A percentile compares a stretch with the other conserved stretches of the same genome.
These are phyloP conservation scores for Serranus cabrilla DNA, from an alignment of 2,797 vertebrate genomes.

Conservation along the genomic window DNA sequence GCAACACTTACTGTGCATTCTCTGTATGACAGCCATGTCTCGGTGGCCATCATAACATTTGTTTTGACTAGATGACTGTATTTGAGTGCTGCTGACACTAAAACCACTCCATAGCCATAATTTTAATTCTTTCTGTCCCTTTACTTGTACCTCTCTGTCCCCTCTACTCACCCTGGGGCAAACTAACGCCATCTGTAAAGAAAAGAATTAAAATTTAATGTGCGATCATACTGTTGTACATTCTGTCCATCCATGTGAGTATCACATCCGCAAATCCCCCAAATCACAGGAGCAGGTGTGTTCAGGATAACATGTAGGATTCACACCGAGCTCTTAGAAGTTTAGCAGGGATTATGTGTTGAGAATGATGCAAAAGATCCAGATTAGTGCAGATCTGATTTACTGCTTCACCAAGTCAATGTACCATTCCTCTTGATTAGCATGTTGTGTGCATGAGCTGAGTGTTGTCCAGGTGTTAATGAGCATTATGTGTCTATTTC, in stretches of 20 bases:
- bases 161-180: slow-evolving; percentile 43
- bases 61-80: slow-evolving; percentile 70
- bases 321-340: not conserved
- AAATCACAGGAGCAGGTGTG: slow-evolving; percentile 37
- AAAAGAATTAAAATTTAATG: slow-evolving; percentile 78
- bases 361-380: slow-evolving; percentile 29
- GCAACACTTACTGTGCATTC: slow-evolving; percentile 56
- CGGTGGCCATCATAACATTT: slow-evolving; percentile 70
- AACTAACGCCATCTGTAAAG: slow-evolving; percentile 49
- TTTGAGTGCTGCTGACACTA: slow-evolving; percentile 66
- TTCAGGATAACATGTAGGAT: slow-evolving; percentile 13
- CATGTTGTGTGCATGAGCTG: slow-evolving; percentile 68
- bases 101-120: slow-evolving; percentile 71
- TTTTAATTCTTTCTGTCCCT: slow-evolving; percentile 77
- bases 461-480: slow-evolving; percentile 55
- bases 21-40: slow-evolving; percentile 64
- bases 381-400: slow-evolving; percentile 50
- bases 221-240: slow-evolving; percentile 73
- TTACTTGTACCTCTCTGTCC: slow-evolving; percentile 63
- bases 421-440: slow-evolving; percentile 92
- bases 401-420: slow-evolving; percentile 68
- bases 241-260: slow-evolving; percentile 75
- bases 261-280: slow-evolving; percentile 52
- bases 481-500: slow-evolving; percentile 65
- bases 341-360: slow-evolving; percentile 7